phyloP scores from a whole-genome alignment of 2,113 vertebrate species.

The Ptilonorhynchus violaceus region DNA sequence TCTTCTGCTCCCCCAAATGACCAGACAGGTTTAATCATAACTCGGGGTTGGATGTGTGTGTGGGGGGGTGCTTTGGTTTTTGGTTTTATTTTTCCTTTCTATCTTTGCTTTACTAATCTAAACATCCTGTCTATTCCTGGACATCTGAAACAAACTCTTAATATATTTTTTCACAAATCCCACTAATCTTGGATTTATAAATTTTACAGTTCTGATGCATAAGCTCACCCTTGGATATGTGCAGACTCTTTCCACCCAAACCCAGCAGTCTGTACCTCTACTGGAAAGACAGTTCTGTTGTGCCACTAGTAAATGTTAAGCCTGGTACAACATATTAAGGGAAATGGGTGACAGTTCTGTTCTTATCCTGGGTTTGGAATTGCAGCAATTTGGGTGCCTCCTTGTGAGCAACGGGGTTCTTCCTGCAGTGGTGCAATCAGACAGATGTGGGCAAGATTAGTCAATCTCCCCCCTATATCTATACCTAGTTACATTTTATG shows the following conservation, averaged over 20 bases:
- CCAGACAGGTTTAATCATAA: background rate
- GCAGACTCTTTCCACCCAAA: background rate
- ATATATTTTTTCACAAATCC: background rate
- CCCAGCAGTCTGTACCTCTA: background rate
- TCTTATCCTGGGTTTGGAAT: background rate
- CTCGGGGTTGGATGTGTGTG: background rate
- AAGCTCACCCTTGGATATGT: background rate
- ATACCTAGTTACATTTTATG: background rate
- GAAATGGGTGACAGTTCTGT: background rate
- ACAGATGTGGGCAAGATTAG: background rate
- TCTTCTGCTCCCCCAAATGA: background rate
- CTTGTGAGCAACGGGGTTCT: background rate
- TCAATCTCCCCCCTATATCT: background rate
- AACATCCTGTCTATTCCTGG: background rate
- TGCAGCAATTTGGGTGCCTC: background rate
- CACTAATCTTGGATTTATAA: background rate
- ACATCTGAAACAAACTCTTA: background rate
- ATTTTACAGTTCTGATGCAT: background rate
- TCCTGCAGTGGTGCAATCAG: background rate
- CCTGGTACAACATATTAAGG: background rate
- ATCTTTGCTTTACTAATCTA: background rate
- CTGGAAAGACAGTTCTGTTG: background rate
- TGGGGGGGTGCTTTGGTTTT: fast-evolving
- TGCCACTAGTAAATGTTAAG: background rate
- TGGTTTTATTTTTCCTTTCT: background rate